Percentiles rank a stretch among this genome's conserved stretches.
phyloP scores from a whole-genome alignment of 2,797 vertebrate species.

The Pipistrellus pipistrellus region DNA sequence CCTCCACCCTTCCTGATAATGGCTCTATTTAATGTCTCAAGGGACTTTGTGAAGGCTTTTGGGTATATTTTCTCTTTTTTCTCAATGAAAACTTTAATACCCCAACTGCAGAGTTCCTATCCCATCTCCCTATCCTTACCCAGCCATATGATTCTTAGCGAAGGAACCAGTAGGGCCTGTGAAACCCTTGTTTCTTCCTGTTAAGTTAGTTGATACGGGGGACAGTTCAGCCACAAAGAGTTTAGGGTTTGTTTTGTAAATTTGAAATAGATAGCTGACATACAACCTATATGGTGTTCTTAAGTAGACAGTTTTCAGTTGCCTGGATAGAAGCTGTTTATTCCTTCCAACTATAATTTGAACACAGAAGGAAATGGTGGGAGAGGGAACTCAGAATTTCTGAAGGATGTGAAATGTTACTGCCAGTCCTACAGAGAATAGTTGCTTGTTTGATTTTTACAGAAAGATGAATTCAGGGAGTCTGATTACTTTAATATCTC shows the following conservation, averaged over 20 bases:
- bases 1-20: background rate
- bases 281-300: too few relatives aligned
- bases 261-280: too few relatives aligned
- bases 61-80: background rate
- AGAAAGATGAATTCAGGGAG: background rate
- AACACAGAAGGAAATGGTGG: conserved; percentile 79
- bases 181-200: too few relatives aligned
- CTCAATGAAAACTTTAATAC: background rate
- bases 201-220: too few relatives aligned
- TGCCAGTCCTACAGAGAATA: conserved; percentile 44
- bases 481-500: background rate
- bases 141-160: too few relatives aligned
- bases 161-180: too few relatives aligned
- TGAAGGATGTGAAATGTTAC: conserved; percentile 65
- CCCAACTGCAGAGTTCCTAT: background rate
- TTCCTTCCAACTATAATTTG: conserved; percentile 16
- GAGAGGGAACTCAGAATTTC: conserved; percentile 51
- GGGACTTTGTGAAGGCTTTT: background rate
- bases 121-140: too few relatives aligned
- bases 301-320: background rate
- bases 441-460: background rate
- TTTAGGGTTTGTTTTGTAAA: too few relatives aligned
- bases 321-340: background rate
- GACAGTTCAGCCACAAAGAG: too few relatives aligned
- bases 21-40: background rate